Evolutionary conservation across 1,140 invertebrate genomes (phyloP), one percentile per base, ranked within the genome.

Genomic region (Aphaenogaster floridana): DNA sequence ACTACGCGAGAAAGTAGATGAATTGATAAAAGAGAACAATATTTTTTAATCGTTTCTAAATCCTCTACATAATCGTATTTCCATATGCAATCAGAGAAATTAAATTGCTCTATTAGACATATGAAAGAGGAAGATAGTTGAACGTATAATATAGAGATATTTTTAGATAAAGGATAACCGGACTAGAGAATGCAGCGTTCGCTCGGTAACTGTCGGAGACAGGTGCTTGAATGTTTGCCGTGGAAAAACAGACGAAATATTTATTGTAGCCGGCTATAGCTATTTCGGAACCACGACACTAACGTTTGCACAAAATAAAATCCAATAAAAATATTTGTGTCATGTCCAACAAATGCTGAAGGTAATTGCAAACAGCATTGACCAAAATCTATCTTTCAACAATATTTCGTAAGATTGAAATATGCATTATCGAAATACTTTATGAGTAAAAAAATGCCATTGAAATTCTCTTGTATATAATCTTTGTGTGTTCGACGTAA

Each of bases 221-320:
- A 72, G 42, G 52, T 48, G 68, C 21, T 83, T 59, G 54, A 50
- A 83, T 83, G 39, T 83, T 72, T 36, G 68, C 17, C 4, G 9
- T 42, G 42, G 52, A 72, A 74, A 83, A 83, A 83, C 36, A 59
- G 15, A 21, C 61, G 34, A 72, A 59, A 72, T 72, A 74, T 83
- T 83, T 83, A 83, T 83, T 48, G 54, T 45, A 48, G 28, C 42
- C 15, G 45, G 13, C 36, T 45, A 57, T 61, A 83, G 52, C 4
- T 83, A 61, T 72, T 72, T 5, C 52, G 28, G 17, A 7, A 17
- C 79, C 34, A n/a, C 28, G 28, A 74, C 28, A 57, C n/a, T 42
- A 59, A 83, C 54, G 57, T 83, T 72, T 83, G 39, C 13, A 3
- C 42, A 21, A 48, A 61, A 83, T 83, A 83, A 83, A 83, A 34